Percentiles rank a stretch among this genome's conserved stretches.
These are phyloP conservation scores for Sycophaga agraensis DNA, from an alignment of 1,140 invertebrate species.

Conservation along the genomic window DNA sequence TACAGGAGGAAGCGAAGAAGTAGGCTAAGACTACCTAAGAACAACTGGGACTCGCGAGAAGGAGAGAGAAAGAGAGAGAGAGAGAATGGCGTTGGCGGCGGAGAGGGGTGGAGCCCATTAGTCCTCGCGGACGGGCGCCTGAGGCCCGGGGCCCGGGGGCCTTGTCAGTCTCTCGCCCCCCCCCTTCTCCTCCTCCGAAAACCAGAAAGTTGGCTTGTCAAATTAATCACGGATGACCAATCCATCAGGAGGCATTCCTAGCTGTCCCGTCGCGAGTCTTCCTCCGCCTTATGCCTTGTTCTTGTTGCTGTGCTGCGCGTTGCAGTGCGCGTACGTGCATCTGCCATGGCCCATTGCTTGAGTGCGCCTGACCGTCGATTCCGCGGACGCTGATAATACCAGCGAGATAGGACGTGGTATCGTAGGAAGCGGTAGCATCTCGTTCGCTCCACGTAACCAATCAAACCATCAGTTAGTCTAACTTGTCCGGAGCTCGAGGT, in stretches of 20 bases:
- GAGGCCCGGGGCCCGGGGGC: conserved; percentile 33
- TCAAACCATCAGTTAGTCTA: too few species aligned
- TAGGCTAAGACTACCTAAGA: too few species aligned
- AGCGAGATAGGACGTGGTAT: neutral
- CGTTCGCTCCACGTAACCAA: too few species aligned
- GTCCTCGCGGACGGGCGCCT: neutral
- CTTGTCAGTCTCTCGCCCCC: conserved; percentile 46
- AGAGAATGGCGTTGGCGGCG: neutral
- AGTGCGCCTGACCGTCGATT: too few species aligned
- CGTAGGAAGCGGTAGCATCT: too few species aligned
- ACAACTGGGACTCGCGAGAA: neutral
- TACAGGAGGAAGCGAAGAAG: neutral
- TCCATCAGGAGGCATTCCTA: conserved; percentile 59
- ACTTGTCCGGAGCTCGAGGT: too few species aligned
- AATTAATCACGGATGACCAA: conserved; percentile 62
- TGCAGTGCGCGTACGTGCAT: neutral
- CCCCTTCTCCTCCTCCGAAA: conserved; percentile 41
- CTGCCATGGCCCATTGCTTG: too few species aligned
- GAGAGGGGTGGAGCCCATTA: conserved; percentile 16
- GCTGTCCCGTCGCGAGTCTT: conserved; percentile 22
- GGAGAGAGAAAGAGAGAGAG: neutral
- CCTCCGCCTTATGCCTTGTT: too few species aligned
- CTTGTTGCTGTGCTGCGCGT: too few species aligned
- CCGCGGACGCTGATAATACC: neutral
- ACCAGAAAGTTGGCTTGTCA: conserved; percentile 61